phyloP scores from a whole-genome alignment of 2,888 invertebrate genomes.

The Empis stercorea region DNA sequence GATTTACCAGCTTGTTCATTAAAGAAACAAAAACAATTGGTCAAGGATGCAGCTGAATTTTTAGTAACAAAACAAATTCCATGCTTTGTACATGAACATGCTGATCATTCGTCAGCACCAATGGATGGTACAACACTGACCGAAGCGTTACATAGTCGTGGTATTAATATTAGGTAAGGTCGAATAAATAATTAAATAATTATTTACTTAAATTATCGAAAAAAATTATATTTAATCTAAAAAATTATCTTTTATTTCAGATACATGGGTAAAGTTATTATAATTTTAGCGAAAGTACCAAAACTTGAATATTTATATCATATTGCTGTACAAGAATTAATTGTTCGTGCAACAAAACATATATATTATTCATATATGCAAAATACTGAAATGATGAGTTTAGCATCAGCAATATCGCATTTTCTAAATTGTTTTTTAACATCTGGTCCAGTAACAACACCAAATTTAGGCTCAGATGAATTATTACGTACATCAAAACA shows the following conservation, averaged over 20 bases:
- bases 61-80: conserved; percentile 89
- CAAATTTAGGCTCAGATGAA: conserved; percentile 33
- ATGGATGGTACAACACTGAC: conserved; percentile 90
- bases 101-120: conserved; percentile 84
- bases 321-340: conserved; percentile 80
- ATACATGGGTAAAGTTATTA: conserved; percentile 86
- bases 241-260: conserved; percentile 29
- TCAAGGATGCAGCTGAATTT: conserved; percentile 93
- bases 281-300: conserved; percentile 61
- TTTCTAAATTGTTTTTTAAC: conserved; percentile 93
- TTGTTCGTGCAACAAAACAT: conserved; percentile 85
- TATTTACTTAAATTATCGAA: too few species aligned
- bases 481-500: conserved; percentile 25
- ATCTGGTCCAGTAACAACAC: conserved; percentile 52
- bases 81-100: conserved; percentile 78
- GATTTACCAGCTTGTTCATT: conserved; percentile 54
- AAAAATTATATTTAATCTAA: not conserved
- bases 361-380: conserved; percentile 85
- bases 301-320: conserved; percentile 77
- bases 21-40: conserved; percentile 73
- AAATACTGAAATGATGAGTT: conserved; percentile 66
- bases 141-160: conserved; percentile 87
- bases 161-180: conserved; percentile 68
- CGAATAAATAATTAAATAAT: too few species aligned
- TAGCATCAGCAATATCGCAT: conserved; percentile 84